Base-by-base conservation (phyloP, 2,797 vertebrate species). In the Mus spretus region DNA sequence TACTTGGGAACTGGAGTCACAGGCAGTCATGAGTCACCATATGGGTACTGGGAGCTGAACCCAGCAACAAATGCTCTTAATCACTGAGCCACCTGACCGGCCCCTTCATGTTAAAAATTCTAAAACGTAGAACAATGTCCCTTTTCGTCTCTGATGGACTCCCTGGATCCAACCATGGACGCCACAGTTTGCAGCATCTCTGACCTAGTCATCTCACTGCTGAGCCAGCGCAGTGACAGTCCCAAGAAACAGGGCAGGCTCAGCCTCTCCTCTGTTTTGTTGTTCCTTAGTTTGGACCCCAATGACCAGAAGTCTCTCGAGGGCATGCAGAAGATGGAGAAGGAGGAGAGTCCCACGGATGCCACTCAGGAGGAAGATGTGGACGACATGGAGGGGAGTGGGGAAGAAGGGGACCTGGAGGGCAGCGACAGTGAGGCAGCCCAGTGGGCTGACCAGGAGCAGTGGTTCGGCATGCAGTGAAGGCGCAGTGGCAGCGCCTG, bases 241-340 rank as follows among this genome's bases (percentile, higher is more conserved):
- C 91, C 37, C 92, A 74, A 72, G 94, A 93, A 92, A 92, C 96
- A 95, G 91, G 91, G 72, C 91, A 94, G 95, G 96, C 87, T 97
- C 95, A 97, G 96, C 88, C n/a, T 70, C 75, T 97, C 94, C 96
- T 50, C 96, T 98, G 93, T 96, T 96, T 74, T 97, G 88, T 63
- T 87, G 96, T 97, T 96, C 95, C 94, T 97, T 97, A 99, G 99
- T 97, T 98, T 99, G 99, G 99, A 99, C 98, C 99, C 99, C 44
- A 99, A 99, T 1, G 99, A 99, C 97, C 99, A 99, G 99, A 99
- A 99, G 99, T 99, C 99, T 12, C 98, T 99, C 77, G 99, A 99
- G 96, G 99, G 99, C 50, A 99, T 99, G 99, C 99, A 99, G 98
- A 99, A 99, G 98, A 99, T 99, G 99, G 99, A 99, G 98, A 99